phyloP scores from a whole-genome alignment of 2,113 vertebrate species.

The Pedionomus torquatus region DNA sequence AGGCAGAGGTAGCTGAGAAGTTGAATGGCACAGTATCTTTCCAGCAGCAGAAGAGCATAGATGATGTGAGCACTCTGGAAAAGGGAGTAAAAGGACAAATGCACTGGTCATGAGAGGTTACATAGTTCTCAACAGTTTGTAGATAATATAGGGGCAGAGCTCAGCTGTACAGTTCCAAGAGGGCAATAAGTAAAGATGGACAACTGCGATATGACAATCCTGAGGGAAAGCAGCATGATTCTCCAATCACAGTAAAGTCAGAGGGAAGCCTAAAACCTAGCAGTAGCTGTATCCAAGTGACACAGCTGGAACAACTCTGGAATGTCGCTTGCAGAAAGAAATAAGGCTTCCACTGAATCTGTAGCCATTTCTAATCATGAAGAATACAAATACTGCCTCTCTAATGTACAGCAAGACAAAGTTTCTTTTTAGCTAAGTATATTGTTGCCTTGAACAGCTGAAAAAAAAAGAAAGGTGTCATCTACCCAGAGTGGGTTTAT shows the following conservation, averaged over 20 bases:
- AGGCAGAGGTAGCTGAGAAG: not conserved
- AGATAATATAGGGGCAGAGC: not conserved
- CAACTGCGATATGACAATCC: not conserved
- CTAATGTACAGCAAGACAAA: not conserved
- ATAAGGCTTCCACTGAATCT: not conserved
- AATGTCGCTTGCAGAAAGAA: not conserved
- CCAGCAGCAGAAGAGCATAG: not conserved
- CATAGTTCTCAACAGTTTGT: not conserved
- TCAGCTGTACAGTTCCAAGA: not conserved
- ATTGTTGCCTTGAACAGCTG: not conserved
- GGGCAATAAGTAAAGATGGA: not conserved
- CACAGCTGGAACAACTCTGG: not conserved
- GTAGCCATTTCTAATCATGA: not conserved
- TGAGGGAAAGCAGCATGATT: not conserved
- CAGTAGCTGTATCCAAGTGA: not conserved
- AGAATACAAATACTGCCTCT: not conserved
- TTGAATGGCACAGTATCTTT: not conserved
- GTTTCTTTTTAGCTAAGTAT: not conserved
- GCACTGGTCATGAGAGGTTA: not conserved
- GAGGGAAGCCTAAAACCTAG: not conserved
- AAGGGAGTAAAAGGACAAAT: not conserved
- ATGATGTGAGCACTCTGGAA: not conserved
- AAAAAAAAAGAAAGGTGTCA: accelerated
- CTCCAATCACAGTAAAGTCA: not conserved
- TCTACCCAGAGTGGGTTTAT: not conserved